phyloP scores from a whole-genome alignment of 1,140 invertebrate genomes.

The Gerris buenoi region DNA sequence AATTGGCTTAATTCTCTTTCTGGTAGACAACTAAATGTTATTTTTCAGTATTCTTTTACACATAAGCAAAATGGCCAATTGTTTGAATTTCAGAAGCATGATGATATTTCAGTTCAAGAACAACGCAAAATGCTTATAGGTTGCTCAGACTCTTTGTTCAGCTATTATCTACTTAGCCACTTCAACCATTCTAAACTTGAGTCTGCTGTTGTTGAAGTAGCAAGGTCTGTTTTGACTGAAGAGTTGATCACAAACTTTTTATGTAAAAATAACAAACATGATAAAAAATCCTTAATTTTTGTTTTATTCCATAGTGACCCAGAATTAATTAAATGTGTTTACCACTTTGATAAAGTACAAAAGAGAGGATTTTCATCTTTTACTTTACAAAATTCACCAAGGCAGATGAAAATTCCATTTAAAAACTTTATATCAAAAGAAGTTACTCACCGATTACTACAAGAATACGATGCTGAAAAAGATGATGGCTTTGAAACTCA shows the following conservation, averaged over 20 bases:
- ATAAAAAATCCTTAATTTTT: background rate
- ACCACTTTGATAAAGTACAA: constrained; percentile 1
- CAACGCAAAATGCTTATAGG: background rate
- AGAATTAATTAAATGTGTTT: background rate
- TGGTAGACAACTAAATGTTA: constrained; percentile 1
- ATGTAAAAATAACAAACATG: background rate
- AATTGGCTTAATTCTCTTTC: background rate
- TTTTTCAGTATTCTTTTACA: background rate
- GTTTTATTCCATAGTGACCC: background rate
- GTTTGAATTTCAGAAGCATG: background rate
- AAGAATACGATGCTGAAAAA: no score
- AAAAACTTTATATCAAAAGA: background rate
- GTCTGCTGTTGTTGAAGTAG: background rate
- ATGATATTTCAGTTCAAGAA: background rate
- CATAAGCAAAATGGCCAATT: background rate
- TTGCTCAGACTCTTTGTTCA: background rate
- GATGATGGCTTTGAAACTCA: background rate
- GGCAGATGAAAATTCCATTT: background rate
- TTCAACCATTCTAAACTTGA: background rate
- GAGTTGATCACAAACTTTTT: background rate
- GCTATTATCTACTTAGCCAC: background rate
- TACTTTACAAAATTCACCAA: background rate
- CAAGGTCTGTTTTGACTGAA: background rate
- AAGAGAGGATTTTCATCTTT: background rate
- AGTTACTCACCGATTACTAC: background rate